Evolutionary conservation across 2,797 vertebrate species (phyloP).

Genomic region (Remorina albescens): DNA sequence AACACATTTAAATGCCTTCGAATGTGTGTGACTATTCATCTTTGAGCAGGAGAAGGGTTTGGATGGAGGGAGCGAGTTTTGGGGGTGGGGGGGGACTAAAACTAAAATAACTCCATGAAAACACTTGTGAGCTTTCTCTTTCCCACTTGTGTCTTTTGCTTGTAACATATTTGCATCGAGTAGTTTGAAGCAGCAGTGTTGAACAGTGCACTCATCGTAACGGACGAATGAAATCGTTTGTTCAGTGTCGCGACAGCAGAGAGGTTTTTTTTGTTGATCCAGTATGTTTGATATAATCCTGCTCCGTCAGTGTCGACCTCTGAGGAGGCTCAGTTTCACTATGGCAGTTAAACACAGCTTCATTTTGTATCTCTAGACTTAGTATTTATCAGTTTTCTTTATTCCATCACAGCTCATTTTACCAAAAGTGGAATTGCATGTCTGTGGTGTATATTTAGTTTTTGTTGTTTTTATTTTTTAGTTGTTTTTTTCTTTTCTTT

Average conservation of each 20-base stretch:
- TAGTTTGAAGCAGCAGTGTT: slow-evolving; percentile 60
- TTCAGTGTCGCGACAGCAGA: slow-evolving; percentile 46
- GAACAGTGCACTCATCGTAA: slow-evolving; percentile 53
- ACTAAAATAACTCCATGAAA: slow-evolving; percentile 14
- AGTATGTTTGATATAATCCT: slow-evolving; percentile 58
- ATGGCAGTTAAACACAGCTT: slow-evolving; percentile 85
- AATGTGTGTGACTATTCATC: slow-evolving; percentile 70
- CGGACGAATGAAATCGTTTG: slow-evolving; percentile 47
- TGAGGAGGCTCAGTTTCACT: slow-evolving; percentile 56
- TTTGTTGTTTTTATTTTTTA: slow-evolving; percentile 61
- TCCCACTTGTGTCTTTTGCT: slow-evolving; percentile 59
- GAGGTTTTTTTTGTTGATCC: slow-evolving; percentile 18
- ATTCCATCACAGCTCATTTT: slow-evolving; percentile 92
- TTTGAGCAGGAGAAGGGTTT: slow-evolving; percentile 30
- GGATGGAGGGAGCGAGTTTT: slow-evolving; percentile 17
- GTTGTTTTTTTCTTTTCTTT: slow-evolving; percentile 43
- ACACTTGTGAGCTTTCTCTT: slow-evolving; percentile 64
- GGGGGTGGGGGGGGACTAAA: background rate
- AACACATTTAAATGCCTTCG: slow-evolving; percentile 53
- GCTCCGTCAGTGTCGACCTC: slow-evolving; percentile 47
- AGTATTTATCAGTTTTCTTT: slow-evolving; percentile 89
- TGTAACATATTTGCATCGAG: slow-evolving; percentile 81
- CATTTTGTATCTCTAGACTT: slow-evolving; percentile 88
- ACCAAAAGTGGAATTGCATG: slow-evolving; percentile 94
- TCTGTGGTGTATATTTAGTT: slow-evolving; percentile 99